A percentile compares a stretch with the other conserved stretches of the same genome.
phyloP scores from a whole-genome alignment of 2,888 invertebrate species.

The Leptodirus hochenwartii region DNA sequence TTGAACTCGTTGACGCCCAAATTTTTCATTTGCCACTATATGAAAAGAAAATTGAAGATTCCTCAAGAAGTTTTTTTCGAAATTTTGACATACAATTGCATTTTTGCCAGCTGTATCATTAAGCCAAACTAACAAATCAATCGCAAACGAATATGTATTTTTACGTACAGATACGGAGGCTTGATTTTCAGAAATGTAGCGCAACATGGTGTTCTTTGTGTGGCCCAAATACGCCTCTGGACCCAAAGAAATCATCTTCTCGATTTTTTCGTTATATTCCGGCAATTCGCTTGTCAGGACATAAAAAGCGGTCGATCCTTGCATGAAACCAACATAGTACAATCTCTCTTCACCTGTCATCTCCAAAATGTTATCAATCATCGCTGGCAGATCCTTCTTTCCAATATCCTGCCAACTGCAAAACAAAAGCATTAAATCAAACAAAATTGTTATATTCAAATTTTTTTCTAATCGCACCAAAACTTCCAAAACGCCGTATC shows the following conservation, averaged over 20 bases:
- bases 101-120: too few relatives aligned
- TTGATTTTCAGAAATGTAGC: constrained; percentile 28
- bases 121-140: constrained; percentile 2
- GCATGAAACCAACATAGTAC: constrained; percentile 55
- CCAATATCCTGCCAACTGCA: constrained; percentile 66
- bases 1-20: constrained; percentile 42
- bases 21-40: constrained; percentile 26
- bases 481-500: constrained; percentile 26
- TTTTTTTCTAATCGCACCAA: constrained; percentile 16
- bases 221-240: constrained; percentile 37
- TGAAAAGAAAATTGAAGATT: constrained; percentile 12
- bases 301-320: constrained; percentile 41
- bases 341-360: constrained; percentile 36
- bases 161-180: constrained; percentile 31
- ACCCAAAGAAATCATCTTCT: constrained; percentile 37
- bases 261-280: constrained; percentile 39
- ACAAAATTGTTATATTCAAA: constrained; percentile 4
- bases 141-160: constrained; percentile 3
- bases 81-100: too few relatives aligned
- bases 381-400: constrained; percentile 52
- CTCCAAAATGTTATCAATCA: constrained; percentile 44
- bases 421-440: constrained; percentile 4
- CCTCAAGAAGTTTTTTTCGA: constrained; percentile 1
- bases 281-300: constrained; percentile 36
- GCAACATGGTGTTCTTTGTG: constrained; percentile 31